These are phyloP conservation scores for Sphecodes monilicornis DNA, from an alignment of 2,888 invertebrate species.

Conservation along the genomic window DNA sequence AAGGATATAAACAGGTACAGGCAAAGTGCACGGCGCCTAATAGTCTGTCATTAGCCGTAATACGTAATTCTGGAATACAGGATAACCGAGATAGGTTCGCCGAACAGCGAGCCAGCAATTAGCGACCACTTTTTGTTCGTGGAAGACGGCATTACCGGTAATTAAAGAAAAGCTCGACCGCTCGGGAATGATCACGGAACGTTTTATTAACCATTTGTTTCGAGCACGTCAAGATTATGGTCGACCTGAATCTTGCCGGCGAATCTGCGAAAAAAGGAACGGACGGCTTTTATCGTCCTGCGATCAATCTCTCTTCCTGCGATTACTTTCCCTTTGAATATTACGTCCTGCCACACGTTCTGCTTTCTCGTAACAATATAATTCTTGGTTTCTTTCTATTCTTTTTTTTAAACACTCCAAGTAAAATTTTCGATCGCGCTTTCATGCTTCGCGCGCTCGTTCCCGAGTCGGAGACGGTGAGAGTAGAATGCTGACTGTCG, in stretches of 20 bases:
- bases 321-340: background rate
- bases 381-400: too few relatives aligned
- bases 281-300: background rate
- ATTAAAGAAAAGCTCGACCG: slow-evolving; percentile 39
- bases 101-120: slow-evolving; percentile 25
- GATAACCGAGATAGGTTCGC: slow-evolving; percentile 28
- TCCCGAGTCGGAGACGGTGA: background rate
- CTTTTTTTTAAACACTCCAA: background rate
- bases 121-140: background rate
- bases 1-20: background rate
- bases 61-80: background rate
- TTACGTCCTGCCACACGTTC: background rate
- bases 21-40: background rate
- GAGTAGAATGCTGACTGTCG: slow-evolving; percentile 6
- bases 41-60: background rate
- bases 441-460: background rate
- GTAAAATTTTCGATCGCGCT: background rate
- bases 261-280: background rate
- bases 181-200: slow-evolving; percentile 22
- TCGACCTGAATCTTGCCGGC: slow-evolving; percentile 27
- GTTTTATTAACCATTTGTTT: slow-evolving; percentile 36
- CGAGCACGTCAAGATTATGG: slow-evolving; percentile 4
- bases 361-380: background rate
- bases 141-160: slow-evolving; percentile 22
- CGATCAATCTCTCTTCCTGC: slow-evolving; percentile 5